Evolutionary conservation across 2,113 vertebrate species (phyloP).

Genomic region (Oriolus oriolus): DNA sequence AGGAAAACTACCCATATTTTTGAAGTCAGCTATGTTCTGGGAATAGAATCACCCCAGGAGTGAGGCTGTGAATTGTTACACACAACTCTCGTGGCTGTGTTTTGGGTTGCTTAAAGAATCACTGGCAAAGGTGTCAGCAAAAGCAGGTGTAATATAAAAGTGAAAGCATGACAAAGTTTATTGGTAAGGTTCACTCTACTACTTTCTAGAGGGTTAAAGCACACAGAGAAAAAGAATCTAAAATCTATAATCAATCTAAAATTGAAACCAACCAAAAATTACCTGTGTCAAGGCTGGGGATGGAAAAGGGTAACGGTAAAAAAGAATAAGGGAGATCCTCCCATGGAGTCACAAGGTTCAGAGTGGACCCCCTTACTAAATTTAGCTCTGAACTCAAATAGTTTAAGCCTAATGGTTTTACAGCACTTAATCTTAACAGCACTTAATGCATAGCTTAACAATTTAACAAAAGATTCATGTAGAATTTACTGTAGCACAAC

Average conservation of each 20-base stretch:
- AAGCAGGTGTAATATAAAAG: background rate
- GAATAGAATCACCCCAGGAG: background rate
- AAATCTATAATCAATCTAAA: background rate
- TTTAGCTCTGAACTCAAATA: background rate
- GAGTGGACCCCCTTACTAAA: background rate
- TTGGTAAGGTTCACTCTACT: background rate
- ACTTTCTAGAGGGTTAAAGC: background rate
- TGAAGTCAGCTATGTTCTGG: background rate
- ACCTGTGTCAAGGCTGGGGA: background rate
- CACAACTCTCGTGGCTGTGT: fast-evolving
- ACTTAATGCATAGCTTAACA: background rate
- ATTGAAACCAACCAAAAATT: background rate
- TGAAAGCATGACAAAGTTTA: background rate
- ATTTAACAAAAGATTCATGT: background rate
- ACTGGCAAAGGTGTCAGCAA: background rate
- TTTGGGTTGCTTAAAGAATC: background rate
- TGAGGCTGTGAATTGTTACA: background rate
- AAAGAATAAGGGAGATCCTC: background rate
- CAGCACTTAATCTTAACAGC: background rate
- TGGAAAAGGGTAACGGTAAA: background rate
- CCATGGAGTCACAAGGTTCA: background rate
- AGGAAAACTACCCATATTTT: background rate
- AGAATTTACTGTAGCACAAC: background rate
- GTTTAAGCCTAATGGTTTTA: background rate
- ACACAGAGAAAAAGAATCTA: background rate